Evolutionary conservation across 1,140 invertebrate species (phyloP).

Genomic region (Drosophila tsacasi): DNA sequence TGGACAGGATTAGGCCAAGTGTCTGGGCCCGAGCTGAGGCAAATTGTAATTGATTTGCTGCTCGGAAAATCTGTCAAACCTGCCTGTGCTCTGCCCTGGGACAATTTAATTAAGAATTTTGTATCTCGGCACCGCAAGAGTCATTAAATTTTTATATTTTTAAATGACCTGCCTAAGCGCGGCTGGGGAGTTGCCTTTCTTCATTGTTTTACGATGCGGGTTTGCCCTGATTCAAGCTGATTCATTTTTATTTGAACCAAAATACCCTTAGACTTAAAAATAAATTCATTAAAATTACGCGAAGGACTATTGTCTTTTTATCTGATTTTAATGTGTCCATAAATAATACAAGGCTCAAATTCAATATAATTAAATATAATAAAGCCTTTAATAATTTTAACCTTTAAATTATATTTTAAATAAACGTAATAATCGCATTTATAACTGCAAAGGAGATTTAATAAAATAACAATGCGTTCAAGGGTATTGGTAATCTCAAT

Average conservation of each 20-base stretch:
- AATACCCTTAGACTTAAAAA: background rate
- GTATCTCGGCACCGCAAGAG: conserved; percentile 26
- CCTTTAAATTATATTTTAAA: background rate
- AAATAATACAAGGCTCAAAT: background rate
- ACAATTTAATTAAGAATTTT: conserved; percentile 69
- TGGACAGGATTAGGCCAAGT: conserved; percentile 53
- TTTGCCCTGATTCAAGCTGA: background rate
- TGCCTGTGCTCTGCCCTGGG: conserved; percentile 17
- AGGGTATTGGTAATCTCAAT: fast-evolving
- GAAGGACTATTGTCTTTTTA: background rate
- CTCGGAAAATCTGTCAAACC: conserved; percentile 25
- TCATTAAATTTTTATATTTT: conserved; percentile 61
- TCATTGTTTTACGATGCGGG: conserved; percentile 1
- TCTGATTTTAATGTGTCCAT: background rate
- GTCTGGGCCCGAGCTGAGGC: conserved; percentile 19
- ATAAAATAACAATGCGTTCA: background rate
- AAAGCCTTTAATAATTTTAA: background rate
- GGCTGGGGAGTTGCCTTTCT: background rate
- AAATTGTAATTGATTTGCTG: conserved; percentile 73
- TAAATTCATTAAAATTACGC: background rate
- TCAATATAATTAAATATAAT: background rate
- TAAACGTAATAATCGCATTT: background rate
- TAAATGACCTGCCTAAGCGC: conserved; percentile 24
- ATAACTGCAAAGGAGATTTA: background rate
- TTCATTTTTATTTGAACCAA: background rate